Base-by-base conservation (phyloP, 2,888 invertebrate species). In the Coenonympha glycerion region DNA sequence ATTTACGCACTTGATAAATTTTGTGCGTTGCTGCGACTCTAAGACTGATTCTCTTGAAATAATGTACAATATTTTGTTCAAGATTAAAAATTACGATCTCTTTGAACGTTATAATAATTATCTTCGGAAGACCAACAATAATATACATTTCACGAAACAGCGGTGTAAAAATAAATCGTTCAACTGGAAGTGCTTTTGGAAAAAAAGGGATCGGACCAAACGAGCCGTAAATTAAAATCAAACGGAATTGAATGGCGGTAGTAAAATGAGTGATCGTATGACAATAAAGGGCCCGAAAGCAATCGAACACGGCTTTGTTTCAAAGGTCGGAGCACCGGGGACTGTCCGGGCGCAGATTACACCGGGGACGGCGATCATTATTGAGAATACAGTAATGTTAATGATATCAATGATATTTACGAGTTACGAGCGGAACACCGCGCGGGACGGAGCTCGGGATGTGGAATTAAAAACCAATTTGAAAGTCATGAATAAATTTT, bases 401-500 rank as follows among this genome's bases (percentile, higher is more conserved):
- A 39, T 13, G 22, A 34, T 13, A 11, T 11, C 6, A 22, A 24
- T 4, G n/a, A 30, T 41, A 41, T 30, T 18, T 41, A 18, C 19
- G 24, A 9, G 21, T n/a, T n/a, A n/a, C 31, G 6, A 8, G 8
- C 26, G 16, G n/a, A 9, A 28, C n/a, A n/a, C n/a, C n/a, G 28
- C 6, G 28, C 18, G 18, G 18, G 5, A 41, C 28, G 18, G 9
- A 41, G 18, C 8, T 41, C 28, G 16, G 18, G n/a, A 28, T 3
- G 41, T 16, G 6, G 6, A 28, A 41, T 41, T 28, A 28, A 41
- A 41, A 41, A 41, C 16, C 28, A 41, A 41, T 41, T 41, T 41
- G 41, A 41, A 41, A 26, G 30, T 28, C 41, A 41, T 41, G 41
- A 41, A 41, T 41, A 28, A 18, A 41, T 41, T 28, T 26, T 28